phyloP scores from a whole-genome alignment of 2,888 invertebrate genomes.

The Drosophila mercatorum region DNA sequence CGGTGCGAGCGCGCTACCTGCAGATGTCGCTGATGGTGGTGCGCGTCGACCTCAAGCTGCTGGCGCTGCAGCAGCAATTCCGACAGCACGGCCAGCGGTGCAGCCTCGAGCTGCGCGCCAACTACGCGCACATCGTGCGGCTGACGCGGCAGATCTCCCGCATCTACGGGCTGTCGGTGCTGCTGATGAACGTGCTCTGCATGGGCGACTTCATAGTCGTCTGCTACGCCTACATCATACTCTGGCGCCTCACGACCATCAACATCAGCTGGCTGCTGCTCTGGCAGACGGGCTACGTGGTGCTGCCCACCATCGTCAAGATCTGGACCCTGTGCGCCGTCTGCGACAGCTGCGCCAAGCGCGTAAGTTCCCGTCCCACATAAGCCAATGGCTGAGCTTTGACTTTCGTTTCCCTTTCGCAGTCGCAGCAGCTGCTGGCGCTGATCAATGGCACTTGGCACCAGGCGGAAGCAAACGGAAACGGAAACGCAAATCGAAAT shows the following conservation, averaged over 20 bases:
- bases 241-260: slow-evolving; percentile 15
- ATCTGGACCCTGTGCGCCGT: slow-evolving; percentile 54
- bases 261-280: slow-evolving; percentile 18
- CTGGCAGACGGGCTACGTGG: slow-evolving; percentile 26
- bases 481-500: not conserved
- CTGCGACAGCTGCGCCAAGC: slow-evolving; percentile 52
- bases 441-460: slow-evolving; percentile 31
- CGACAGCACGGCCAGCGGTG: not conserved
- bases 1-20: slow-evolving; percentile 61
- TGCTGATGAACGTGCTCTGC: slow-evolving; percentile 65
- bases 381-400: no score
- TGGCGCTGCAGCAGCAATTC: slow-evolving; percentile 33
- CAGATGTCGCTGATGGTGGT: slow-evolving; percentile 58
- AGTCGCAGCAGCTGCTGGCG: slow-evolving; percentile 48
- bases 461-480: not conserved
- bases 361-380: slow-evolving; percentile 39
- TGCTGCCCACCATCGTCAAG: slow-evolving; percentile 55
- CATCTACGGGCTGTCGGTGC: slow-evolving; percentile 59
- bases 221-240: slow-evolving; percentile 50
- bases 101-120: slow-evolving; percentile 26
- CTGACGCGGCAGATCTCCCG: slow-evolving; percentile 44
- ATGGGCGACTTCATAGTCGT: slow-evolving; percentile 63
- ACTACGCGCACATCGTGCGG: slow-evolving; percentile 54
- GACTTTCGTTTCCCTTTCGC: not conserved
- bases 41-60: slow-evolving; percentile 58